Percentiles rank a stretch among this genome's conserved stretches.
These are phyloP conservation scores for Aplodontia rufa DNA, from an alignment of 2,113 vertebrate species.

Conservation along the genomic window DNA sequence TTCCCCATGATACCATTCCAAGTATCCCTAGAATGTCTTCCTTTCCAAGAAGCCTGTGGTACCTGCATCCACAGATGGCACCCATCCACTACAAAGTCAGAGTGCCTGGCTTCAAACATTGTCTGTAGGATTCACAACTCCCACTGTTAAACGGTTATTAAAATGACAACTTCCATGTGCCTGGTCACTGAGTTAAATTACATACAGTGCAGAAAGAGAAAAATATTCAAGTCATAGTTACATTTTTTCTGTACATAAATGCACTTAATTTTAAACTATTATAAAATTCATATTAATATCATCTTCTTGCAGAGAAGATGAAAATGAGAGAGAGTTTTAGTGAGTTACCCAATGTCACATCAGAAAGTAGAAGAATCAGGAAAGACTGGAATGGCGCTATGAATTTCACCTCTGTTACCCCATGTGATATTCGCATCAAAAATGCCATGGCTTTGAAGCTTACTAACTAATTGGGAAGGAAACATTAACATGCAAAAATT, in stretches of 20 bases:
- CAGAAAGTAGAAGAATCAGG: neutral
- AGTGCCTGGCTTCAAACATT: neutral
- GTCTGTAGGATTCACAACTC: neutral
- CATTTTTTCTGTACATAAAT: neutral
- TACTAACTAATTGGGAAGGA: conserved; percentile 9
- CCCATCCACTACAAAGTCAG: neutral
- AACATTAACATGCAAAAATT: neutral
- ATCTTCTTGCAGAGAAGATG: conserved; percentile 4
- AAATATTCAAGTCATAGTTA: conserved; percentile 14
- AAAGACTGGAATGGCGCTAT: neutral
- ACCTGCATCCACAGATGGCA: conserved; percentile 32
- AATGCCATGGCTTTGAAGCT: neutral
- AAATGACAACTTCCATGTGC: neutral
- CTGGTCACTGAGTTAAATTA: conserved; percentile 9
- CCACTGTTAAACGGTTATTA: conserved; percentile 27
- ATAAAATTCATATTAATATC: neutral
- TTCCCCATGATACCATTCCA: conserved; percentile 14
- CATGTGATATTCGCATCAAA: conserved; percentile 20
- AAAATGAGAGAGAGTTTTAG: conserved; percentile 17
- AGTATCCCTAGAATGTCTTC: neutral
- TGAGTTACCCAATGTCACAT: neutral
- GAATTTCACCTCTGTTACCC: conserved; percentile 16
- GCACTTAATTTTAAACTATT: conserved; percentile 33
- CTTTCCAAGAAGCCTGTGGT: neutral
- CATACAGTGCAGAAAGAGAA: neutral